Evolutionary conservation across 2,113 vertebrate species (phyloP).

Genomic region (Urocolius indicus): DNA sequence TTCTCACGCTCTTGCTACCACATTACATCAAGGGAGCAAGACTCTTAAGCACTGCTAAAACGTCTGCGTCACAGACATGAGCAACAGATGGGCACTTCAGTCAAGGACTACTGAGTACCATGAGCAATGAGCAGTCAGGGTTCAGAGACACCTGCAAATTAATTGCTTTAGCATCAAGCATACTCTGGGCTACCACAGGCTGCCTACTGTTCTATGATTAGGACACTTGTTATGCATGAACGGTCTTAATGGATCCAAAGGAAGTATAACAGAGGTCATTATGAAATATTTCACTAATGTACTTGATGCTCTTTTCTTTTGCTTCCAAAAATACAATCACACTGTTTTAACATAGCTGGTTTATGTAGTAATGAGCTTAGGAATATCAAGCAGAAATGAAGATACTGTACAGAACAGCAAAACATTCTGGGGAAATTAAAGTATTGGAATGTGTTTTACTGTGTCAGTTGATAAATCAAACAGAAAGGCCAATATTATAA

Average conservation of each 20-base stretch:
- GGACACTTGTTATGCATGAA: neutral
- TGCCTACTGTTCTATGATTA: neutral
- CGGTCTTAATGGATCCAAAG: slow-evolving; percentile 26
- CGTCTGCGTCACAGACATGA: neutral
- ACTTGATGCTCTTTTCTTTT: neutral
- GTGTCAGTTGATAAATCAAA: neutral
- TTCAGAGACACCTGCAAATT: slow-evolving; percentile 1
- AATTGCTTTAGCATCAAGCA: neutral
- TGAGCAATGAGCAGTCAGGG: neutral
- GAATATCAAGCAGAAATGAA: slow-evolving; percentile 33
- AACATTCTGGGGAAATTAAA: slow-evolving; percentile 8
- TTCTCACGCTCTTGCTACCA: slow-evolving; percentile 65
- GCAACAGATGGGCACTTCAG: neutral
- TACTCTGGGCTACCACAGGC: neutral
- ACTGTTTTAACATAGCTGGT: slow-evolving; percentile 39
- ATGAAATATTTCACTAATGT: slow-evolving; percentile 29
- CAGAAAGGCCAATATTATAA: neutral
- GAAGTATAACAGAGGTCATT: slow-evolving; percentile 31
- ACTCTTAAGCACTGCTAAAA: neutral
- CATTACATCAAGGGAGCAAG: neutral
- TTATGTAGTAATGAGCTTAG: slow-evolving; percentile 23
- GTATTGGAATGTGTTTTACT: neutral
- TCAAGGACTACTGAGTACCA: neutral
- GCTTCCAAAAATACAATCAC: slow-evolving; percentile 58
- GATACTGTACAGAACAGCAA: slow-evolving; percentile 27